Evolutionary conservation across 2,888 invertebrate genomes (phyloP).

Genomic region (Yponomeuta evonymella): DNA sequence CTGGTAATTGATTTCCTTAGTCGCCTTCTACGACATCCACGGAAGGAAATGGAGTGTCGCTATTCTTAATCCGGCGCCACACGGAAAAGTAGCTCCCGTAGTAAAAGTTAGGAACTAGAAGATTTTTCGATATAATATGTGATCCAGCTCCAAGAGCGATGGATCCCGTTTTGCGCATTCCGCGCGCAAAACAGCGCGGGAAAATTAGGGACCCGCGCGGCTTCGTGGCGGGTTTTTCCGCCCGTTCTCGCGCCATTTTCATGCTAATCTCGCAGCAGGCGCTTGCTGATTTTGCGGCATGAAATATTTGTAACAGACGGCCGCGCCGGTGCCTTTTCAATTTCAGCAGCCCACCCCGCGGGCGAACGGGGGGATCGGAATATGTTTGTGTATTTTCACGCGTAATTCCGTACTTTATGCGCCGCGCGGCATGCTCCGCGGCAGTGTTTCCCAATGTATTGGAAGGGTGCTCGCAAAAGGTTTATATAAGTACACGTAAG

Average conservation of each 20-base stretch:
- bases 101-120: too few species aligned
- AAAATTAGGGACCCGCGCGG: constrained; percentile 38
- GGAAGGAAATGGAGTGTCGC: too few species aligned
- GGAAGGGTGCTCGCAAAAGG: not conserved
- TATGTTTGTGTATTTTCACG: constrained; percentile 49
- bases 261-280: constrained; percentile 54
- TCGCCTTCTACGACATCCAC: too few species aligned
- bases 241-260: constrained; percentile 57
- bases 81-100: too few species aligned
- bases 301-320: constrained; percentile 57
- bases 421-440: not conserved
- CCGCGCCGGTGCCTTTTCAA: constrained; percentile 52
- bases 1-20: too few species aligned
- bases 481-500: not conserved
- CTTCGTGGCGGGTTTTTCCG: constrained; percentile 22
- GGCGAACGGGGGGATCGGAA: constrained; percentile 33
- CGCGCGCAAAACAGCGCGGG: constrained; percentile 39
- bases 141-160: constrained; percentile 12
- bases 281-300: constrained; percentile 57
- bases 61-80: too few species aligned
- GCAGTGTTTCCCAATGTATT: not conserved
- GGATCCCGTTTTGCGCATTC: constrained; percentile 42
- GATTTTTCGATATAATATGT: not conserved
- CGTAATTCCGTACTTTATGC: constrained; percentile 31
- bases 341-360: constrained; percentile 43